Evolutionary conservation across 1,140 invertebrate genomes (phyloP).

Genomic region (Bombyx mori): DNA sequence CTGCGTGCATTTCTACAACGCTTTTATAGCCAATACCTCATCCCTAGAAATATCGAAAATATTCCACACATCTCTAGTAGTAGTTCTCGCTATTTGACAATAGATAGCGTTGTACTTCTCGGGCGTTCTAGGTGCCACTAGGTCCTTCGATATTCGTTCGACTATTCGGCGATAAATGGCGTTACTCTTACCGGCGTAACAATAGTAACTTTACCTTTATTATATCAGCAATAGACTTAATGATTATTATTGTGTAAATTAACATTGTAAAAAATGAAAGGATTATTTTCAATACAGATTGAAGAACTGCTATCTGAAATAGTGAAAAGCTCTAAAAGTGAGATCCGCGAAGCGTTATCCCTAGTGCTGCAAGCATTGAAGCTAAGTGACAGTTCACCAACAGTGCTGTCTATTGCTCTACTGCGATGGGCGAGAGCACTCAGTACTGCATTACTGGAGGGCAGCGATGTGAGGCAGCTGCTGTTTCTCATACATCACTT

Average conservation of each 20-base stretch:
- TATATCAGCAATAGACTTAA: not conserved
- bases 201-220: too few relatives aligned
- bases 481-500: constrained; percentile 51
- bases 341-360: constrained; percentile 42
- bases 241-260: not conserved
- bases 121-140: too few relatives aligned
- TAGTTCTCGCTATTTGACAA: too few relatives aligned
- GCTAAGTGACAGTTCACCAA: constrained; percentile 29
- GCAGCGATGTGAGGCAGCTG: constrained; percentile 31
- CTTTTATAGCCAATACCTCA: too few relatives aligned
- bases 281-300: constrained; percentile 32
- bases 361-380: constrained; percentile 42
- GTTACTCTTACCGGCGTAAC: too few relatives aligned
- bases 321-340: constrained; percentile 24
- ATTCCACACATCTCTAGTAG: too few relatives aligned
- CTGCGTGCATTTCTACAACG: too few relatives aligned
- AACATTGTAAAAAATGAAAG: too few relatives aligned
- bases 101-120: too few relatives aligned
- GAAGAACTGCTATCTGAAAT: constrained; percentile 49
- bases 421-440: constrained; percentile 44
- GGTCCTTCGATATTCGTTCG: too few relatives aligned
- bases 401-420: constrained; percentile 26
- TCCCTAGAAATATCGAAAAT: too few relatives aligned
- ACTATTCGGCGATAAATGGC: too few relatives aligned
- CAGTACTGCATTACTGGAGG: constrained; percentile 27